phyloP scores from a whole-genome alignment of 2,888 invertebrate genomes.

The Galerucella calmariensis region DNA sequence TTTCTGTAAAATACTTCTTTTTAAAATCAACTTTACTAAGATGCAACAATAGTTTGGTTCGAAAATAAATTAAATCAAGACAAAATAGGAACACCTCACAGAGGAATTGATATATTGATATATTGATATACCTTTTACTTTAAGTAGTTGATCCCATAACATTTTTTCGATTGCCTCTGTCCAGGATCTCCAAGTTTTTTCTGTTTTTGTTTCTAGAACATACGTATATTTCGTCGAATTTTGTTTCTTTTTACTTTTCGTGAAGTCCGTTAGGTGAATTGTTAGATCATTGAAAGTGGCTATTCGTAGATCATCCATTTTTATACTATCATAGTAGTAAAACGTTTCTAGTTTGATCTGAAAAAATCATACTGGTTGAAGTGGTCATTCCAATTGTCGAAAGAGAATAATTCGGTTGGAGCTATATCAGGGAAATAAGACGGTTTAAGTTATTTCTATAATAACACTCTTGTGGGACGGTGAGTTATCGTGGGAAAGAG shows the following conservation, averaged over 20 bases:
- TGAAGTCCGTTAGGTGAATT: slow-evolving; percentile 54
- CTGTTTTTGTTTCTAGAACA: slow-evolving; percentile 55
- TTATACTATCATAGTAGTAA: slow-evolving; percentile 55
- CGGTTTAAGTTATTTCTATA: too few relatives aligned
- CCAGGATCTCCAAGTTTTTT: slow-evolving; percentile 57
- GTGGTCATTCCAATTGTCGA: neutral
- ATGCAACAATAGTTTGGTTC: neutral
- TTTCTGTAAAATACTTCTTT: slow-evolving; percentile 30
- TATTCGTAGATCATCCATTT: slow-evolving; percentile 57
- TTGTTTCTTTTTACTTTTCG: slow-evolving; percentile 52
- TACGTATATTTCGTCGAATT: slow-evolving; percentile 46
- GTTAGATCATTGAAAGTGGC: slow-evolving; percentile 55
- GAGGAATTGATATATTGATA: neutral
- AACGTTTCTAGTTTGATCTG: slow-evolving; percentile 55
- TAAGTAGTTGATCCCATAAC: slow-evolving; percentile 58
- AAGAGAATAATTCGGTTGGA: neutral
- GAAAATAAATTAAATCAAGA: neutral
- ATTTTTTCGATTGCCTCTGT: slow-evolving; percentile 55
- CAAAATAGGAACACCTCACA: neutral
- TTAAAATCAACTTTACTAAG: neutral
- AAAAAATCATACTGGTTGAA: slow-evolving; percentile 28
- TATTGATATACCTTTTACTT: slow-evolving; percentile 59
- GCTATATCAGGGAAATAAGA: too few relatives aligned
- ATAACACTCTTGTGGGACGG: too few relatives aligned
- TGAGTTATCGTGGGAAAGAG: too few relatives aligned